Evolutionary conservation across 2,113 vertebrate species (phyloP).

Genomic region (Rhipidura dahli): DNA sequence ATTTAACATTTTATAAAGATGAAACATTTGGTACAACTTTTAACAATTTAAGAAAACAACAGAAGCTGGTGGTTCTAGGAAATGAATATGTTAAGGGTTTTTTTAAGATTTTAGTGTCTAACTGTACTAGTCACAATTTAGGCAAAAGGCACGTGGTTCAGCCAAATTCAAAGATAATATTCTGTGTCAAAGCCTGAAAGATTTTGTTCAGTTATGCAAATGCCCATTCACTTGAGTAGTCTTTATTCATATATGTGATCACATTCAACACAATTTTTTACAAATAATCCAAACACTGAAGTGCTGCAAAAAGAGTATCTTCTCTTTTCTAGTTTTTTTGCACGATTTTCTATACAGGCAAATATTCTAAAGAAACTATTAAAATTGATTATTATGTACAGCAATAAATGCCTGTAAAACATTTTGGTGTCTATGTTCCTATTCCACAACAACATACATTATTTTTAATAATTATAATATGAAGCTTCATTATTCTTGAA

Average conservation of each 20-base stretch:
- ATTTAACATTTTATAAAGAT: background rate
- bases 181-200: background rate
- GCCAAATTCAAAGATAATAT: background rate
- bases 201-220: background rate
- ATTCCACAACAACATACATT: background rate
- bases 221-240: background rate
- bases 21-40: background rate
- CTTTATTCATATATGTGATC: background rate
- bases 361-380: background rate
- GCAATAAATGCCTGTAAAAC: background rate
- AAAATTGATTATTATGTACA: background rate
- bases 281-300: background rate
- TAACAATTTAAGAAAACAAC: background rate
- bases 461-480: background rate
- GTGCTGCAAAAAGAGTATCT: background rate
- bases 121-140: background rate
- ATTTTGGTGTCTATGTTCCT: background rate
- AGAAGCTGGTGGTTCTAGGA: background rate
- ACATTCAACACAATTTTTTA: background rate
- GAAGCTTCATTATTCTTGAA: background rate
- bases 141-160: background rate
- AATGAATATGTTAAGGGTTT: background rate
- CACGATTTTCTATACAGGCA: background rate
- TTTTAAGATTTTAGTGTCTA: background rate
- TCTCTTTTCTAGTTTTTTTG: background rate